phyloP scores from a whole-genome alignment of 1,140 invertebrate genomes.

The Temnothorax longispinosus region DNA sequence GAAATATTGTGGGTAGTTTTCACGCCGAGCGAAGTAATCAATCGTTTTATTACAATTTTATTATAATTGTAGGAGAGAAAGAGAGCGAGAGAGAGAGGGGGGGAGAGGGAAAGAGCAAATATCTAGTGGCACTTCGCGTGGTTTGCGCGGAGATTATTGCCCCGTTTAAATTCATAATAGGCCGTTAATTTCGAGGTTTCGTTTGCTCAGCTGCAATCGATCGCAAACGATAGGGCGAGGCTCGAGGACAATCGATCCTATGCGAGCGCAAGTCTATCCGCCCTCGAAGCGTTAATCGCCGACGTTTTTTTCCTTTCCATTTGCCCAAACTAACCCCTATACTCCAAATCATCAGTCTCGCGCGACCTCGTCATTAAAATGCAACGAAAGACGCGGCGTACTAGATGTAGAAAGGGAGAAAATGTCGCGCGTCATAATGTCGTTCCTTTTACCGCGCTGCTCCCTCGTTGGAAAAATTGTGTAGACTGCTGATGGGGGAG shows the following conservation, averaged over 20 bases:
- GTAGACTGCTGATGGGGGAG: slow-evolving; percentile 44
- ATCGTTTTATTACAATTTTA: slow-evolving; percentile 53
- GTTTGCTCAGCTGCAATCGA: slow-evolving; percentile 80
- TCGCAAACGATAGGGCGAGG: slow-evolving; percentile 49
- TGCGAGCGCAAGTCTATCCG: slow-evolving; percentile 5
- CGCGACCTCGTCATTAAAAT: slow-evolving; percentile 64
- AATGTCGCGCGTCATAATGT: slow-evolving; percentile 6
- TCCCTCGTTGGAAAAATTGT: slow-evolving; percentile 58
- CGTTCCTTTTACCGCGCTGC: background rate
- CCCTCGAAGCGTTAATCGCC: slow-evolving; percentile 62
- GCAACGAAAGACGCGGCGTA: slow-evolving; percentile 57
- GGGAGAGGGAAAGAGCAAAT: background rate
- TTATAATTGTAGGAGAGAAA: slow-evolving; percentile 13
- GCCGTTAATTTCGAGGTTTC: slow-evolving; percentile 78
- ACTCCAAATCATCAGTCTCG: slow-evolving; percentile 68
- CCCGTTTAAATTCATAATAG: slow-evolving; percentile 77
- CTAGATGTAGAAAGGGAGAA: background rate
- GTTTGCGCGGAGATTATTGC: slow-evolving; percentile 72
- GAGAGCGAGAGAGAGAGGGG: background rate
- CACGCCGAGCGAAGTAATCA: slow-evolving; percentile 1
- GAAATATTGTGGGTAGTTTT: slow-evolving; percentile 35
- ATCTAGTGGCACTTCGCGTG: background rate
- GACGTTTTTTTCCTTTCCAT: slow-evolving; percentile 28
- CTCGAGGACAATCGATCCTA: slow-evolving; percentile 30
- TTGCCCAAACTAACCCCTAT: slow-evolving; percentile 55